Evolutionary conservation across 1,140 invertebrate genomes (phyloP).

Genomic region (Nomia melanderi): DNA sequence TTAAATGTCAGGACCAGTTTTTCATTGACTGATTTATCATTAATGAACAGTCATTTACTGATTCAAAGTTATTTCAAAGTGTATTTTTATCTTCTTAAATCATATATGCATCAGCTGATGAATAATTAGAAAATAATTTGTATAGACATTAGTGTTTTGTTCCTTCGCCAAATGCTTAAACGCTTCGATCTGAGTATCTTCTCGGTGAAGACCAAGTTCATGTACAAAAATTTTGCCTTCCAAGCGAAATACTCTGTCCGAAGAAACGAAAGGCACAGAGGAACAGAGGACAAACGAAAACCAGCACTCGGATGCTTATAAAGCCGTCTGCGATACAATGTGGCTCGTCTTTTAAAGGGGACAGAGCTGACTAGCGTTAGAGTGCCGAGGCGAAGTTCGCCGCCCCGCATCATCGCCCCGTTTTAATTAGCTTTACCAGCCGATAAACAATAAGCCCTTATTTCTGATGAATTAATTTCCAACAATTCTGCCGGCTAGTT

Average conservation of each 20-base stretch:
- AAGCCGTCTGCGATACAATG: slow-evolving; percentile 44
- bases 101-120: too few relatives aligned
- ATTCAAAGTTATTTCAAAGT: too few relatives aligned
- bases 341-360: slow-evolving; percentile 50
- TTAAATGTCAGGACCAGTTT: background rate
- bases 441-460: slow-evolving; percentile 63
- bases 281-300: slow-evolving; percentile 26
- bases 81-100: too few relatives aligned
- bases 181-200: too few relatives aligned
- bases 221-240: slow-evolving; percentile 47
- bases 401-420: slow-evolving; percentile 3
- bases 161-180: too few relatives aligned
- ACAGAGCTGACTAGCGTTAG: slow-evolving; percentile 1
- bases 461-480: slow-evolving; percentile 68
- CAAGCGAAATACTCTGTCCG: background rate
- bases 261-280: slow-evolving; percentile 5
- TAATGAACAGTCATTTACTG: too few relatives aligned
- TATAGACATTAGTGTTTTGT: too few relatives aligned
- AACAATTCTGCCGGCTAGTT: slow-evolving; percentile 44
- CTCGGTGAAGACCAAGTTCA: too few relatives aligned
- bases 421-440: slow-evolving; percentile 63
- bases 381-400: background rate
- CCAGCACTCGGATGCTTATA: slow-evolving; percentile 23
- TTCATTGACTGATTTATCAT: too few relatives aligned
- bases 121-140: too few relatives aligned